Evolutionary conservation across 2,113 vertebrate species (phyloP), one percentile per base, ranked within the genome.

Genomic region (Amblyornis subalaris): DNA sequence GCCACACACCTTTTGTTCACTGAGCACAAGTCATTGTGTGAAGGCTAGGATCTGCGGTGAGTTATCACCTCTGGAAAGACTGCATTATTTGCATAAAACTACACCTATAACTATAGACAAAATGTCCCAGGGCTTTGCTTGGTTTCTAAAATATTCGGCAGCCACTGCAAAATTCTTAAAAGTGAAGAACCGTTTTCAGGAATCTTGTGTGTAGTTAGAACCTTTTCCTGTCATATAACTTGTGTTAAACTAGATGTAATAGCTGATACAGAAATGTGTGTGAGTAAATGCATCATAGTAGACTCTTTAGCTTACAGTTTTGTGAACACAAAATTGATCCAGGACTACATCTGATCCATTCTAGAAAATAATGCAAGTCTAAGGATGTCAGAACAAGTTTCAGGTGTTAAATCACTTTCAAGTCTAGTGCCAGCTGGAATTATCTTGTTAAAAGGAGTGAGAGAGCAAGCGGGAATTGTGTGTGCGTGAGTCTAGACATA

Each of bases 71-170:
- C 44, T 44, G 21, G 44, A 77, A 72, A 40, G 24, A 72, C 7
- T 44, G 31, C 20, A 22, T 22, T 57, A 15, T 20, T 42, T 58
- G n/a, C 22, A 28, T 12, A 48, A 65, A 65, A 57, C 10, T 48
- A 12, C 33, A 42, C 5, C 18, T 51, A 19, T 35, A 53, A 40
- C 45, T 48, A 44, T 14, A 18, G 54, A 44, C 10, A 87, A n/a
- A 84, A 76, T 24, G 3, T 35, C 12, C 7, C 38, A 57, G 13
- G 23, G 25, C 29, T 76, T 71, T 40, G 26, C 7, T 78, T 44
- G 5, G 15, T 78, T 91, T 91, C 51, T 58, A 54, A 78, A 91
- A 42, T 14, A 60, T 81, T 75, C 93, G 17, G 26, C 38, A 84
- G 40, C 42, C 38, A 29, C 38, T 42, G 21, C 3, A 70, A 75